phyloP scores from a whole-genome alignment of 2,797 vertebrate genomes.

The Danio jaintianensis region DNA sequence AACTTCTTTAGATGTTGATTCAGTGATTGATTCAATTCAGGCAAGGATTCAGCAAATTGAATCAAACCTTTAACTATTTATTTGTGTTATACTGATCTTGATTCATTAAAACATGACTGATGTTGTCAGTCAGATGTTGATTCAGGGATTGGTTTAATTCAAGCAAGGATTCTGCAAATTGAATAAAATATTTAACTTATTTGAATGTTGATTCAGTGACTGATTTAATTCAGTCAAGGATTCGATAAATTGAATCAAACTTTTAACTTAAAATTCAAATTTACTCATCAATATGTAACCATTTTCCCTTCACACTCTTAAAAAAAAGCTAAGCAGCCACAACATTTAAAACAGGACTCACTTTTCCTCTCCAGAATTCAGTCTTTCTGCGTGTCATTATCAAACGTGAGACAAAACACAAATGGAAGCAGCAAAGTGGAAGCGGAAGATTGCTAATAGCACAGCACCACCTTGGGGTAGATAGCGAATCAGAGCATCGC shows the following conservation, averaged over 20 bases:
- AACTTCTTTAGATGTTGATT: too few species aligned
- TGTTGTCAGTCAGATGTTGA: too few species aligned
- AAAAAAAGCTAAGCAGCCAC: neutral
- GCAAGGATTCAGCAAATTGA: too few species aligned
- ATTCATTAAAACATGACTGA: too few species aligned
- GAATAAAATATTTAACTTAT: too few species aligned
- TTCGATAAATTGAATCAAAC: neutral
- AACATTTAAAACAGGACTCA: neutral
- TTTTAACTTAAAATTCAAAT: neutral
- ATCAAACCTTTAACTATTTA: too few species aligned
- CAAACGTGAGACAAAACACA: constrained; percentile 12
- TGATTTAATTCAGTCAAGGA: too few species aligned
- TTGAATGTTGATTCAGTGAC: too few species aligned
- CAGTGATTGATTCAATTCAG: too few species aligned
- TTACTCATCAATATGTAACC: neutral
- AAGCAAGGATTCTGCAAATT: too few species aligned
- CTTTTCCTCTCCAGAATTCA: neutral
- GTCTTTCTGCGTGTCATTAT: constrained; percentile 3
- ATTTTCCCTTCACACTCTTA: neutral
- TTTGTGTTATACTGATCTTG: too few species aligned
- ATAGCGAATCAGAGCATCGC: constrained; percentile 3
- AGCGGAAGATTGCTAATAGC: constrained; percentile 51
- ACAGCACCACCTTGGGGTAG: constrained; percentile 67
- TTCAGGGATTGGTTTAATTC: too few species aligned
- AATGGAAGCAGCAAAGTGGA: neutral